Percentiles rank a stretch among this genome's conserved stretches.
These are phyloP conservation scores for Balaeniceps rex DNA, from an alignment of 2,113 vertebrate genomes.

Conservation along the genomic window DNA sequence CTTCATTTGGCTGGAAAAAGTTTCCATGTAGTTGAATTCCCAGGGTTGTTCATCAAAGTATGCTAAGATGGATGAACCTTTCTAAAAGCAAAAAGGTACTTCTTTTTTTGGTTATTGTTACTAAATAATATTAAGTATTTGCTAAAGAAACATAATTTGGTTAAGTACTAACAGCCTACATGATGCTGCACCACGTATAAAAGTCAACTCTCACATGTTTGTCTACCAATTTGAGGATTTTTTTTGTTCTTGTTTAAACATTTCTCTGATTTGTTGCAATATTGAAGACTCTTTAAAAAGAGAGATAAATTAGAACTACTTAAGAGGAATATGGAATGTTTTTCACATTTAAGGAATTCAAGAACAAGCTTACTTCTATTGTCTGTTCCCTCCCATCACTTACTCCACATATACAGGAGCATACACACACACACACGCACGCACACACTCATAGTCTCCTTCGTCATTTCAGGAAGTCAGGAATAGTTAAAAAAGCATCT, in stretches of 20 bases:
- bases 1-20: neutral
- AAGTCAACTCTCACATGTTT: neutral
- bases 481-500: neutral
- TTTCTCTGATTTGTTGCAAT: neutral
- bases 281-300: neutral
- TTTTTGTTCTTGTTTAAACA: neutral
- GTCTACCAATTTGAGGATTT: neutral
- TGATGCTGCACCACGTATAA: neutral
- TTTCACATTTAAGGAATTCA: neutral
- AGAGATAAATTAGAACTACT: neutral
- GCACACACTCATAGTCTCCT: neutral
- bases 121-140: neutral
- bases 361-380: neutral
- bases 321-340: neutral
- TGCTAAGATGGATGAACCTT: neutral
- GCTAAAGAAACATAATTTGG: neutral
- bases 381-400: neutral
- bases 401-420: neutral
- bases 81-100: neutral
- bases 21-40: neutral
- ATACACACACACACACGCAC: accelerated
- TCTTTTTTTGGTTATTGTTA: neutral
- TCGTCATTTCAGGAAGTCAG: neutral
- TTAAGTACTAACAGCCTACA: neutral
- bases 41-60: neutral